These are phyloP conservation scores for Slavum lentiscoides DNA, from an alignment of 2,888 invertebrate genomes.

Conservation along the genomic window DNA sequence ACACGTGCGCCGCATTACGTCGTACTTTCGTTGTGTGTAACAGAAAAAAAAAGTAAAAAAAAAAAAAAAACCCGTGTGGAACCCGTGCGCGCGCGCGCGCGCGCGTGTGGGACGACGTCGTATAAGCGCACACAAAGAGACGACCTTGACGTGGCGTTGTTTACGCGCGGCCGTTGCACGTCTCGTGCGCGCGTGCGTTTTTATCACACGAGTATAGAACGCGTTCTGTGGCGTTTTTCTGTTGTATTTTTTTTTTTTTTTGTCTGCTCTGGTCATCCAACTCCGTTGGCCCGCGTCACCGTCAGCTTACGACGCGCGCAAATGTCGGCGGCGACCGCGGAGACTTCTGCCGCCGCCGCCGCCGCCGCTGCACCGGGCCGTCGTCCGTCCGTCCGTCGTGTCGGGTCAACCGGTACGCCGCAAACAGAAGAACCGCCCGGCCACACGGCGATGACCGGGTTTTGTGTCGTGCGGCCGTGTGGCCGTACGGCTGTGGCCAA, in stretches of 20 bases:
- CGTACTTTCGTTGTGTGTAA: no score
- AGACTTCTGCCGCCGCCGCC: no score
- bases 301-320: not conserved
- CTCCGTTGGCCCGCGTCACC: not conserved
- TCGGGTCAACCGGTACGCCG: slow-evolving; percentile 17
- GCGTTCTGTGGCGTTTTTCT: not conserved
- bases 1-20: no score
- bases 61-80: no score
- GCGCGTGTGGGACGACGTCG: not conserved
- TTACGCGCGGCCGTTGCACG: slow-evolving; percentile 36
- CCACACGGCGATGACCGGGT: not conserved
- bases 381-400: not conserved
- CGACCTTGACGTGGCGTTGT: slow-evolving; percentile 37
- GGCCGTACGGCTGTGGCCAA: slow-evolving; percentile 37
- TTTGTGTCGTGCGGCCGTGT: no score
- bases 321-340: not conserved
- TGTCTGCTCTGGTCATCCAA: slow-evolving; percentile 21
- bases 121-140: not conserved
- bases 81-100: no score
- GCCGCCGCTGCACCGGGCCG: no score
- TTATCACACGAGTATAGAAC: not conserved
- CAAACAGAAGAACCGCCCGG: not conserved
- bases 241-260: not conserved
- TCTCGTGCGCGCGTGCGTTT: slow-evolving; percentile 7
- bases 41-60: no score